A percentile compares a stretch with the other conserved stretches of the same genome.
phyloP scores from a whole-genome alignment of 2,113 vertebrate genomes.

The Alexandromys fortis region DNA sequence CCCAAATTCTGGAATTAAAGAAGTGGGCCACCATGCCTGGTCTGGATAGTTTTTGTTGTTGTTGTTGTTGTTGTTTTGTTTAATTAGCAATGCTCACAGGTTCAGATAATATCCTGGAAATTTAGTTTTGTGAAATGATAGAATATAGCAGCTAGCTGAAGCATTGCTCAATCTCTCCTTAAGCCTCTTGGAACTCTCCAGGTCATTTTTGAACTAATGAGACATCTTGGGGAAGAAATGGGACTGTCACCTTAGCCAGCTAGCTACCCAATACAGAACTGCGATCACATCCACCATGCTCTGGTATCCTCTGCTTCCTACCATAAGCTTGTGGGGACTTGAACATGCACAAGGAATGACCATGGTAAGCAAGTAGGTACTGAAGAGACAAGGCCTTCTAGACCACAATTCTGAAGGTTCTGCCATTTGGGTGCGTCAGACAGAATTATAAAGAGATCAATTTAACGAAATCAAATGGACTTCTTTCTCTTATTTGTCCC shows the following conservation, averaged over 20 bases:
- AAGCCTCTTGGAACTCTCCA: background rate
- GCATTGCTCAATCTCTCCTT: background rate
- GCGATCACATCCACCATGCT: background rate
- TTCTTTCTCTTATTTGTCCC: background rate
- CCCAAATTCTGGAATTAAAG: background rate
- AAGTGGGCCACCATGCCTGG: background rate
- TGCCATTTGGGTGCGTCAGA: background rate
- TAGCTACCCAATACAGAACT: background rate
- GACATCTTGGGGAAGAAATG: background rate
- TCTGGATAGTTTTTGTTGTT: background rate
- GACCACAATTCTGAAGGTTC: background rate
- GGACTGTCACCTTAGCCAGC: background rate
- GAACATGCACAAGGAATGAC: background rate
- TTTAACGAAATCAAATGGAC: background rate
- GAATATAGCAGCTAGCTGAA: background rate
- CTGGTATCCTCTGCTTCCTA: background rate
- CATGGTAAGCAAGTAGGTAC: background rate
- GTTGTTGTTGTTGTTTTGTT: too few species aligned
- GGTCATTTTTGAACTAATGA: background rate
- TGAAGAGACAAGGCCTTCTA: background rate
- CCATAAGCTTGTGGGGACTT: background rate
- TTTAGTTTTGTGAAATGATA: background rate
- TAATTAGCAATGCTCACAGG: slow-evolving; percentile 34
- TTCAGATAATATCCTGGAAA: slow-evolving; percentile 9
- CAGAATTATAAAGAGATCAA: background rate